Conservation (phyloP, 1,140 invertebrate species). For the Trichonephila inaurata region DNA sequence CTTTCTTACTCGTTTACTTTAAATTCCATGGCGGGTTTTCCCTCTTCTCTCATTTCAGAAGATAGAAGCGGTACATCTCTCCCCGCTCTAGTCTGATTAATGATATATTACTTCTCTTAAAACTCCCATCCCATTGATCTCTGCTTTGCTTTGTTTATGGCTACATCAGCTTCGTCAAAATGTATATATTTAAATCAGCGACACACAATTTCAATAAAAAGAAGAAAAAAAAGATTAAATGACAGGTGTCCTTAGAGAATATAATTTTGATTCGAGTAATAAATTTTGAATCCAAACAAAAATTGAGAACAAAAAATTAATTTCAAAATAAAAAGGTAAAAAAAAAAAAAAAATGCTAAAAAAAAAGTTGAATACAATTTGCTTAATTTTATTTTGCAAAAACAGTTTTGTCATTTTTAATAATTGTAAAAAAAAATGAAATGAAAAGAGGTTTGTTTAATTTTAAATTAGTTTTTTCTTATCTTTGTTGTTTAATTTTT, state of each 20-base stretch:
- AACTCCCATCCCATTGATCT: neutral
- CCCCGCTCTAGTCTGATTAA: neutral
- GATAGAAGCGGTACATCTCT: neutral
- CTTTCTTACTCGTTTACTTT: constrained; percentile 22
- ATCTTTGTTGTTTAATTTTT: too few species aligned
- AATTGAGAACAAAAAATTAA: too few species aligned
- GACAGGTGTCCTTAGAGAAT: neutral
- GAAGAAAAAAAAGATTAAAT: neutral
- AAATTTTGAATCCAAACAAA: too few species aligned
- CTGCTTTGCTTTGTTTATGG: neutral
- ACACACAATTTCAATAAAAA: neutral
- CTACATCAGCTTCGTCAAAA: neutral
- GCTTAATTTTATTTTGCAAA: too few species aligned
- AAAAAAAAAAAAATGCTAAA: too few species aligned
- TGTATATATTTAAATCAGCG: neutral
- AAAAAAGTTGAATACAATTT: too few species aligned
- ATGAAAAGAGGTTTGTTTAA: too few species aligned
- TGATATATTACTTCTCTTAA: neutral
- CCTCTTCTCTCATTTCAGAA: neutral
- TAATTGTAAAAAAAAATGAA: too few species aligned
- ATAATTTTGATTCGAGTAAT: neutral
- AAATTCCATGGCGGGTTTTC: neutral
- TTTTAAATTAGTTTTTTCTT: too few species aligned
- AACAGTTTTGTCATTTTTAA: too few species aligned
- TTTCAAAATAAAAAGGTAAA: too few species aligned